These are phyloP conservation scores for Acrobasis consociella DNA, from an alignment of 2,888 invertebrate genomes.

Conservation along the genomic window DNA sequence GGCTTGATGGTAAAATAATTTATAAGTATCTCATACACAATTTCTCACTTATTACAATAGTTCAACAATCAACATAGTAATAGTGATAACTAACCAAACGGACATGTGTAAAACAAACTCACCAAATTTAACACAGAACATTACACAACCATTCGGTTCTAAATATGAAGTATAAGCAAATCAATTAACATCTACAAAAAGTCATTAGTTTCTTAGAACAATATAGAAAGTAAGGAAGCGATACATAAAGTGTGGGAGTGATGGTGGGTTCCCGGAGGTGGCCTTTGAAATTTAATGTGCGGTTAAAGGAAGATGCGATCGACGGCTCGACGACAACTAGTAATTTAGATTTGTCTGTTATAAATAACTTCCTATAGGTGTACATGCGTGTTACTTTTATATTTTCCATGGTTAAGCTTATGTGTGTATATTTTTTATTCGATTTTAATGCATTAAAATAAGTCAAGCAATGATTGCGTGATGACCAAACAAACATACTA, in stretches of 20 bases:
- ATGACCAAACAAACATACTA: too few species aligned
- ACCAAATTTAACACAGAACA: neutral
- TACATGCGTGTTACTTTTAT: too few species aligned
- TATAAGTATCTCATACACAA: too few species aligned
- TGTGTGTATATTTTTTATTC: too few species aligned
- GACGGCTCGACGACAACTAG: slow-evolving; percentile 20
- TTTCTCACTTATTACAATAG: too few species aligned
- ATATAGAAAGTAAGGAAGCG: slow-evolving; percentile 24
- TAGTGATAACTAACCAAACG: too few species aligned
- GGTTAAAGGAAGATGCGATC: slow-evolving; percentile 20
- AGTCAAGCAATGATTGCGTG: too few species aligned
- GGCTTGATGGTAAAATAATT: too few species aligned
- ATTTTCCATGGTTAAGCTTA: too few species aligned
- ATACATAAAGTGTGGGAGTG: slow-evolving; percentile 52
- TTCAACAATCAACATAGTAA: too few species aligned
- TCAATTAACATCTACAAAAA: slow-evolving; percentile 20
- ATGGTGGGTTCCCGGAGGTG: slow-evolving; percentile 67
- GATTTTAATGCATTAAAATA: too few species aligned
- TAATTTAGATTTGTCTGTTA: slow-evolving; percentile 6
- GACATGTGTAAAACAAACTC: too few species aligned
- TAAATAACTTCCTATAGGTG: neutral
- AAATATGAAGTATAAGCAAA: slow-evolving; percentile 7
- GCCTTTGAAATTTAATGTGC: slow-evolving; percentile 53
- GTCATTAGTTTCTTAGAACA: slow-evolving; percentile 19
- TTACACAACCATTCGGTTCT: slow-evolving; percentile 5